Conservation (phyloP, 1,140 invertebrate species). For the Bombus vancouverensis region DNA sequence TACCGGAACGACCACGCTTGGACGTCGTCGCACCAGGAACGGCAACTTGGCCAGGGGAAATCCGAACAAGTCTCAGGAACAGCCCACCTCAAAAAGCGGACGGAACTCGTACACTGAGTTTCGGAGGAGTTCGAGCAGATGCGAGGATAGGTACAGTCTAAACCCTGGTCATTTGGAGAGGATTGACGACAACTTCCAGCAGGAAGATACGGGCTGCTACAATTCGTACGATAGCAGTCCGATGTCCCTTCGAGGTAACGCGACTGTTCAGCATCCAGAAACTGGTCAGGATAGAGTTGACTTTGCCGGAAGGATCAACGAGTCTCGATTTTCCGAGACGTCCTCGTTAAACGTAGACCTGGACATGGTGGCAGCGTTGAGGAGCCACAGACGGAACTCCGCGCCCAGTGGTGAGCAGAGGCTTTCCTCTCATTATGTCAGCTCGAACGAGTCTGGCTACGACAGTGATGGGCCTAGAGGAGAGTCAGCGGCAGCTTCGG, state of each 20-base stretch:
- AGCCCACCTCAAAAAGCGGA: conserved; percentile 39
- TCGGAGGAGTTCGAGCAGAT: conserved; percentile 60
- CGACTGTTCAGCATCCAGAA: conserved; percentile 17
- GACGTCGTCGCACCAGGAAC: conserved; percentile 73
- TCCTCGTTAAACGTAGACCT: conserved; percentile 66
- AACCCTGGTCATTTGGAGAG: conserved; percentile 72
- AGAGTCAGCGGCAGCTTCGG: conserved; percentile 75
- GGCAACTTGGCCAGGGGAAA: conserved; percentile 30
- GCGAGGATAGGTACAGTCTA: conserved; percentile 75
- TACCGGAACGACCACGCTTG: conserved; percentile 78
- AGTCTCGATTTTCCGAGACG: conserved; percentile 70
- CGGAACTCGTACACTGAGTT: conserved; percentile 75
- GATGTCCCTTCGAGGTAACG: conserved; percentile 51
- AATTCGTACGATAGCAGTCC: conserved; percentile 60
- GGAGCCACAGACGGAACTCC: conserved; percentile 76
- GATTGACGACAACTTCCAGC: conserved; percentile 72
- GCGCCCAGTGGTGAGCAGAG: conserved; percentile 78
- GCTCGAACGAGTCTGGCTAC: conserved; percentile 92
- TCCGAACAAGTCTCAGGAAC: conserved; percentile 62
- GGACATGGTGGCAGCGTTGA: conserved; percentile 72
- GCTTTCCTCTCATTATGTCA: conserved; percentile 85
- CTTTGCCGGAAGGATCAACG: conserved; percentile 45
- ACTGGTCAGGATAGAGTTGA: conserved; percentile 48
- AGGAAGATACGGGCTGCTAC: conserved; percentile 60
- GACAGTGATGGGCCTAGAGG: conserved; percentile 88